Base-by-base conservation (phyloP, 1,140 invertebrate genomes). In the Pogonognathellus flavescens region DNA sequence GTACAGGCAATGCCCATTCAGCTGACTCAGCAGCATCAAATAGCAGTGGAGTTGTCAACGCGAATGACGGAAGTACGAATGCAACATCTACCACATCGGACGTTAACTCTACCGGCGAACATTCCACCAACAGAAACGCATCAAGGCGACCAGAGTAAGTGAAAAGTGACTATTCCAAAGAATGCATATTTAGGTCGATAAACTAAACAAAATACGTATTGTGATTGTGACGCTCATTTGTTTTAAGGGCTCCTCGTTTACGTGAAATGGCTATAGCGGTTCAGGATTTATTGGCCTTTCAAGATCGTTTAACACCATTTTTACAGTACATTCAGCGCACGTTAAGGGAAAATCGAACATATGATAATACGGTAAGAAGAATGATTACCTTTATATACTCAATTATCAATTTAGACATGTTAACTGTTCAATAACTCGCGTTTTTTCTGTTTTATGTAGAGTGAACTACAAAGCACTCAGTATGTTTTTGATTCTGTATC, bases 401-500 rank as follows among this genome's bases (percentile, higher is more conserved):
- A n/a, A n/a, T n/a, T n/a, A n/a, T n/a, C n/a, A n/a, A n/a, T n/a
- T n/a, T n/a, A n/a, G n/a, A n/a, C n/a, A n/a, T n/a, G n/a, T n/a
- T n/a, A n/a, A n/a, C n/a, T n/a, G n/a, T n/a, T n/a, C n/a, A n/a
- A 25, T n/a, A 82, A 31, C 7, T 49, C 20, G 16, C 16, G 1
- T 55, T 82, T n/a, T 76, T 82, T 20, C 20, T 84, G 0, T 85
- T 87, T 31, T 25, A 5, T 11, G 6, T 50, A 89, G 85, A 81
- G 80, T 18, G 83, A 88, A 87, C 83, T 82, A 66, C 82, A 70
- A 82, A 90, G 92, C 85, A 92, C 92, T 7, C 95, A 96, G 89
- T 91, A 92, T 5, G 90, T 94, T 25, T 93, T 95, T 57, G 94
- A 95, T 89, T 91, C 93, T 16, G 94, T 96, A 0, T 94, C 94